These are phyloP conservation scores for Caprella mutica DNA, from an alignment of 2,888 invertebrate species.

Conservation along the genomic window DNA sequence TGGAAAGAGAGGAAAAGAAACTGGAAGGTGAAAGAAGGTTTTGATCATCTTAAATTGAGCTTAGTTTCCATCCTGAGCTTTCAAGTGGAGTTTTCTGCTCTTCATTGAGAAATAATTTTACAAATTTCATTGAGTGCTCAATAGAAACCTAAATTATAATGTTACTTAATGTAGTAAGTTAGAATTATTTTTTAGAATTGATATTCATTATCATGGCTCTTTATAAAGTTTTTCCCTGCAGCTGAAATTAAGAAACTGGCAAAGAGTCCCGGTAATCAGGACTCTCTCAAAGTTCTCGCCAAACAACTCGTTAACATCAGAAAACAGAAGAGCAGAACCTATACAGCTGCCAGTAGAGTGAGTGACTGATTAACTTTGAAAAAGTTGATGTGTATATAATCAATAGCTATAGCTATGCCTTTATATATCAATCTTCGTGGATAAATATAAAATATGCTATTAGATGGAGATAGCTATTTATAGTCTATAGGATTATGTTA, in stretches of 20 bases:
- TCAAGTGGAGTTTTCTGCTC: too few species aligned
- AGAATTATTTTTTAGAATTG: too few species aligned
- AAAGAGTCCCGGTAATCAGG: constrained; percentile 65
- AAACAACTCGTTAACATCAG: constrained; percentile 77
- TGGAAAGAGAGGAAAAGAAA: constrained; percentile 83
- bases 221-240: too few species aligned
- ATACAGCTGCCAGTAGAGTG: constrained; percentile 68
- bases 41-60: too few species aligned
- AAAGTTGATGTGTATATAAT: not conserved
- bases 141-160: too few species aligned
- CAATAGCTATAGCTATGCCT: too few species aligned
- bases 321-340: constrained; percentile 73
- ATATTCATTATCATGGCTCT: too few species aligned
- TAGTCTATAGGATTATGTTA: too few species aligned
- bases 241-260: constrained; percentile 79
- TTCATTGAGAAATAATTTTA: not conserved
- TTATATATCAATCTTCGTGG: not conserved
- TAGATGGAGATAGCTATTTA: too few species aligned
- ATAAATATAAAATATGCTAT: not conserved
- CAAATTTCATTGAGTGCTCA: too few species aligned
- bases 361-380: constrained; percentile 13
- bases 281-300: constrained; percentile 68
- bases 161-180: too few species aligned
- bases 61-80: not conserved
- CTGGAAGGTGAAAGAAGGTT: constrained; percentile 53